Percentiles rank a stretch among this genome's conserved stretches.
phyloP scores from a whole-genome alignment of 2,888 invertebrate species.

The Scrobipalpa costella region DNA sequence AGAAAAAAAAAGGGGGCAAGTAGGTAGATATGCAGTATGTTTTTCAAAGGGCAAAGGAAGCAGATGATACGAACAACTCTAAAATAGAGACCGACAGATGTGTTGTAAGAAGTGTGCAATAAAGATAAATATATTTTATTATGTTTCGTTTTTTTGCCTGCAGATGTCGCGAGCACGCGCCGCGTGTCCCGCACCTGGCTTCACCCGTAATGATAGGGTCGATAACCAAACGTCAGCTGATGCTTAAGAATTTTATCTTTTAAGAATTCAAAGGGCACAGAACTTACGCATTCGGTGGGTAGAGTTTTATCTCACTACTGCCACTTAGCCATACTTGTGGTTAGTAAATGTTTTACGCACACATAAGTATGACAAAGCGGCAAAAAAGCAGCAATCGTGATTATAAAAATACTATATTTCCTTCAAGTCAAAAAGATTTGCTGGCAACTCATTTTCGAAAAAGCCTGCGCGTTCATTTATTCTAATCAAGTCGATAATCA shows the following conservation, averaged over 20 bases:
- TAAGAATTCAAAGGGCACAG: not conserved
- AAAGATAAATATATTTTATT: slow-evolving; percentile 61
- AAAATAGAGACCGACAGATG: slow-evolving; percentile 66
- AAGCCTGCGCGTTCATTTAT: not conserved
- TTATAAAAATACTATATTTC: too few species aligned
- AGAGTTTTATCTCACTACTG: too few species aligned
- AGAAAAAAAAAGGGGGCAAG: not conserved
- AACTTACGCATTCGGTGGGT: not conserved
- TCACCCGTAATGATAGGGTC: slow-evolving; percentile 57
- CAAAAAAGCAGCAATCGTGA: too few species aligned
- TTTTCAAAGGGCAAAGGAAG: slow-evolving; percentile 33
- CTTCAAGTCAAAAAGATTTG: not conserved
- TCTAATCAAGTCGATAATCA: slow-evolving; percentile 1
- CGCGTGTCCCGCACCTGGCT: slow-evolving; percentile 67
- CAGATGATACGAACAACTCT: slow-evolving; percentile 49
- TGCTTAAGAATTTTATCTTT: slow-evolving; percentile 31
- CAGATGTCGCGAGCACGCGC: slow-evolving; percentile 76
- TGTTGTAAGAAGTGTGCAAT: slow-evolving; percentile 53
- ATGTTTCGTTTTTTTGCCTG: slow-evolving; percentile 50
- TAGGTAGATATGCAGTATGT: slow-evolving; percentile 1
- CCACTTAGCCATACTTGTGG: too few species aligned
- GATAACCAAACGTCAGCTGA: slow-evolving; percentile 47
- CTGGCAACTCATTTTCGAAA: not conserved
- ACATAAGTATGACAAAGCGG: too few species aligned
- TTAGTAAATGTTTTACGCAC: too few species aligned